Evolutionary conservation across 2,113 vertebrate species (phyloP).

Genomic region (Myodes glareolus): DNA sequence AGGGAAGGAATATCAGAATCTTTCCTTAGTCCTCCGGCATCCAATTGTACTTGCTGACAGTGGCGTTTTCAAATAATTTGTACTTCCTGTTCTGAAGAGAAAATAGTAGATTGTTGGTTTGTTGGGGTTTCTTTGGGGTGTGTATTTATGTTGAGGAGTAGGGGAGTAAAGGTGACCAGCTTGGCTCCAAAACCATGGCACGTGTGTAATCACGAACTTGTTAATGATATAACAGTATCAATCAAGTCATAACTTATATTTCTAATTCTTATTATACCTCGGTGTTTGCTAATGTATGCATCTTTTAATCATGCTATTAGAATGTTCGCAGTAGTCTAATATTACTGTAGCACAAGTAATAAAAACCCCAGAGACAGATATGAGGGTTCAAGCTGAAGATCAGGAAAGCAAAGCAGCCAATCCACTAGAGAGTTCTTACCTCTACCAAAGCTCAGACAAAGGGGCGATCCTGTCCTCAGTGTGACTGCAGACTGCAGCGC

Average conservation of each 20-base stretch:
- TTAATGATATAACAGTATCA: not conserved
- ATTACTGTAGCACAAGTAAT: too few species aligned
- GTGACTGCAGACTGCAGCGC: too few species aligned
- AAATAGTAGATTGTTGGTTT: not conserved
- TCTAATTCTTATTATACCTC: conserved; percentile 19
- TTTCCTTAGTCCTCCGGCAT: not conserved
- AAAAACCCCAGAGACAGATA: too few species aligned
- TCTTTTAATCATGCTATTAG: conserved; percentile 34
- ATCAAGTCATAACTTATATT: conserved; percentile 2
- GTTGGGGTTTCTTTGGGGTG: not conserved
- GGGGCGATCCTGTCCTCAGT: too few species aligned
- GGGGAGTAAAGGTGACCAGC: not conserved
- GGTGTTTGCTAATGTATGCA: conserved; percentile 15
- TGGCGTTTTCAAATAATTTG: conserved; percentile 56
- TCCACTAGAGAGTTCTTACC: too few species aligned
- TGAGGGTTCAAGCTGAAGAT: too few species aligned
- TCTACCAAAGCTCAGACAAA: too few species aligned
- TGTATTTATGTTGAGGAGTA: not conserved
- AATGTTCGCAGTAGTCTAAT: not conserved
- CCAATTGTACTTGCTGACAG: not conserved
- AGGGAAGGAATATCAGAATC: not conserved
- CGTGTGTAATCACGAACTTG: not conserved
- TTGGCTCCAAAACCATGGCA: conserved; percentile 3
- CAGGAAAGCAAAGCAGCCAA: too few species aligned
- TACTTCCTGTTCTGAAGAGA: conserved; percentile 2